Evolutionary conservation across 2,113 vertebrate species (phyloP).

Genomic region (Bagarius yarrelli): DNA sequence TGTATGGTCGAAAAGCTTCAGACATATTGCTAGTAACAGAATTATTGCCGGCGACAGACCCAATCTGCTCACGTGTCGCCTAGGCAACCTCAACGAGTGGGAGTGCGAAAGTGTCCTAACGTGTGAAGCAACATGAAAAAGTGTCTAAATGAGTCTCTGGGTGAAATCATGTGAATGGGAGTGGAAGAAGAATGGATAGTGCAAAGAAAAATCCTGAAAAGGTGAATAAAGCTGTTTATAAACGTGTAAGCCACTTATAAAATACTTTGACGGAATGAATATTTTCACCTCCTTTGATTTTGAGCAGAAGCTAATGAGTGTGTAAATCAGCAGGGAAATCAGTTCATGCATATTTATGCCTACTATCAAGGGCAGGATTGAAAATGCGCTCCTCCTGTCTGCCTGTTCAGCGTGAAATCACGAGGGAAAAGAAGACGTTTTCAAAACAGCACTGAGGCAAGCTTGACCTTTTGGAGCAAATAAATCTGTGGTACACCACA

Average conservation of each 20-base stretch:
- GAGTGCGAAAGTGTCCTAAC: neutral
- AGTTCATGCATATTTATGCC: slow-evolving; percentile 14
- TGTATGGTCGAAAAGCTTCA: neutral
- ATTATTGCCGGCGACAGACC: neutral
- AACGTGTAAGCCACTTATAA: neutral
- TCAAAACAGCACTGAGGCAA: neutral
- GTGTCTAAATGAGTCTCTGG: neutral
- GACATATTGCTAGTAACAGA: slow-evolving; percentile 6
- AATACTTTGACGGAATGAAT: neutral
- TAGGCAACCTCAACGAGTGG: neutral
- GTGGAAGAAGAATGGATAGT: neutral
- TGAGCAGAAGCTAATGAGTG: neutral
- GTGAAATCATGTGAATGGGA: neutral
- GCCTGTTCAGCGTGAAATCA: neutral
- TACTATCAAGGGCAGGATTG: neutral
- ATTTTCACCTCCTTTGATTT: slow-evolving; percentile 1
- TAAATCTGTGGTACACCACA: neutral
- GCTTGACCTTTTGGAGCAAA: neutral
- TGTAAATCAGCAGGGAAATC: neutral
- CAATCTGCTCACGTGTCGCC: neutral
- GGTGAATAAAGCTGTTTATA: neutral
- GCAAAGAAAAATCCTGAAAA: neutral
- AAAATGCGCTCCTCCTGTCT: neutral
- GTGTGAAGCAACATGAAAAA: neutral
- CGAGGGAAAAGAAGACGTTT: neutral